phyloP scores from a whole-genome alignment of 2,113 vertebrate genomes.

The Carlito syrichta region DNA sequence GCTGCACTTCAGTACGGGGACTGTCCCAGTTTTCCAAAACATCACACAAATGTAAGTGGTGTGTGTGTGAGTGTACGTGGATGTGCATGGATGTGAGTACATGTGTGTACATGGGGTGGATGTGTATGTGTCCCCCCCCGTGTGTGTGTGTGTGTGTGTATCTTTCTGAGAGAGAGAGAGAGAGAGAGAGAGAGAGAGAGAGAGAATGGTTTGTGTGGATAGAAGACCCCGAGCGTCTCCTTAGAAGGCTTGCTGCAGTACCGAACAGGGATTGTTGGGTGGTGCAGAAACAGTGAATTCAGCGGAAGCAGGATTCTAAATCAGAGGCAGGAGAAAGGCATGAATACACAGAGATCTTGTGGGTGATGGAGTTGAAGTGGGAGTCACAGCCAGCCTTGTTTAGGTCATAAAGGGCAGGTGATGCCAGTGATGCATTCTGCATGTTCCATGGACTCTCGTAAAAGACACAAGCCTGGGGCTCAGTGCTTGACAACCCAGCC shows the following conservation, averaged over 20 bases:
- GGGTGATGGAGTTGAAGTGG: background rate
- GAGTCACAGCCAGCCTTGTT: background rate
- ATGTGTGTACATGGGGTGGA: background rate
- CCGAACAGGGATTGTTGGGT: background rate
- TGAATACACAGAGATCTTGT: background rate
- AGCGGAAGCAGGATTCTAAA: background rate
- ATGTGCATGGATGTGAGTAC: background rate
- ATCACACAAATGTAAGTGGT: background rate
- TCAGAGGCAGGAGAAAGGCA: rapidly evolving
- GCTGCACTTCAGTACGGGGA: background rate
- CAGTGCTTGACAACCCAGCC: background rate
- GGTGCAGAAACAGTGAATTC: background rate
- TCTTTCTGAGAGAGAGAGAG: background rate
- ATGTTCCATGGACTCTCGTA: background rate
- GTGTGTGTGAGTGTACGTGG: background rate
- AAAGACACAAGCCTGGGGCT: background rate
- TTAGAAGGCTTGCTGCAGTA: rapidly evolving
- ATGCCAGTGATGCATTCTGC: rapidly evolving
- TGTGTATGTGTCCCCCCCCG: rapidly evolving
- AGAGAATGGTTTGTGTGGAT: background rate
- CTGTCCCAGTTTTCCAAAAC: background rate
- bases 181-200: background rate
- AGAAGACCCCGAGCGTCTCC: background rate
- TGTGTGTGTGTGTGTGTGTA: background rate
- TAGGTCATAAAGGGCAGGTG: background rate